Percentiles rank a stretch among this genome's conserved stretches.
phyloP scores from a whole-genome alignment of 1,140 invertebrate species.

The Sminthurinus signatus region DNA sequence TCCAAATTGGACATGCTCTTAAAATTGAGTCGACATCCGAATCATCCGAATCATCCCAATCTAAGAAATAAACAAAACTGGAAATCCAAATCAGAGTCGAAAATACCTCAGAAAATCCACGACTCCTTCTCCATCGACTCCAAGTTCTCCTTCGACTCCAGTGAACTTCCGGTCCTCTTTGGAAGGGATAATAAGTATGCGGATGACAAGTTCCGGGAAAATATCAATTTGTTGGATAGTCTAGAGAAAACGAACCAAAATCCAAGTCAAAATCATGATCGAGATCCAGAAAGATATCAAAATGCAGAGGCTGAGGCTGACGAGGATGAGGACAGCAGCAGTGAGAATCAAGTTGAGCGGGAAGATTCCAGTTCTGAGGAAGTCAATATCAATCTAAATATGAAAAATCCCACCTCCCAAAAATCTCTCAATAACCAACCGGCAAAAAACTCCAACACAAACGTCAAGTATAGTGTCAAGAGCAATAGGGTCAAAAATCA shows the following conservation, averaged over 20 bases:
- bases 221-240: too few species aligned
- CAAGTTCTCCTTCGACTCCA: constrained; percentile 6
- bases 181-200: too few species aligned
- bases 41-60: too few species aligned
- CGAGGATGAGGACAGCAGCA: neutral
- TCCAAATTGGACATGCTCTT: neutral
- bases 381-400: neutral
- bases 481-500: too few species aligned
- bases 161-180: neutral
- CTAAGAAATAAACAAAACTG: neutral
- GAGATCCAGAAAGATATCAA: too few species aligned
- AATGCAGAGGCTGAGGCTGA: neutral
- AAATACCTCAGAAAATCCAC: neutral
- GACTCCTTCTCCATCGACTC: neutral
- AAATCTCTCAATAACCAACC: too few species aligned
- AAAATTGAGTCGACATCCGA: too few species aligned
- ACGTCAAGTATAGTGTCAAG: too few species aligned
- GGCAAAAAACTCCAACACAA: too few species aligned
- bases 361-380: neutral
- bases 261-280: neutral
- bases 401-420: neutral
- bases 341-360: neutral
- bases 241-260: too few species aligned
- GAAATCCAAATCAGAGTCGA: too few species aligned
- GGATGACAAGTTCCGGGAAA: too few species aligned